phyloP scores from a whole-genome alignment of 2,888 invertebrate genomes.

The Selenia dentaria region DNA sequence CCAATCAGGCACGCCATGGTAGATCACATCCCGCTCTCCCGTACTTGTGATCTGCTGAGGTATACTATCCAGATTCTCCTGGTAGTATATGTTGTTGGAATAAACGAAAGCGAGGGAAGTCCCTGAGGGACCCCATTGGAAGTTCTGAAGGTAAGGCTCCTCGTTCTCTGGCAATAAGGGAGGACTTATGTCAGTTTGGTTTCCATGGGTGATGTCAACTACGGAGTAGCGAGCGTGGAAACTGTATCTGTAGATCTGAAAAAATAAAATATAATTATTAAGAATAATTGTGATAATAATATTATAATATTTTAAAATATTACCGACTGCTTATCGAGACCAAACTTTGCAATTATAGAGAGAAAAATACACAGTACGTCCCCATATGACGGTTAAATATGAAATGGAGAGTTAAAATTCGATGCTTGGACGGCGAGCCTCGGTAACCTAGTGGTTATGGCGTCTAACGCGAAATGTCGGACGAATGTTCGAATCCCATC shows the following conservation, averaged over 20 bases:
- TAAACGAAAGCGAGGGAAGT: conserved; percentile 89
- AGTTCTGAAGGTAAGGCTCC: conserved; percentile 85
- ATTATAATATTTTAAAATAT: too few species aligned
- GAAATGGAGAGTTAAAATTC: too few species aligned
- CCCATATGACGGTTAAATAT: too few species aligned
- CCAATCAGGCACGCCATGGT: conserved; percentile 97
- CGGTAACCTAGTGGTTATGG: too few species aligned
- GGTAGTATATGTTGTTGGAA: conserved; percentile 91
- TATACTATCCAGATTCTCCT: conserved; percentile 71
- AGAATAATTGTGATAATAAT: too few species aligned
- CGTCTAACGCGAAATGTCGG: too few species aligned
- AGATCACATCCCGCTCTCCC: conserved; percentile 86
- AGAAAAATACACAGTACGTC: too few species aligned
- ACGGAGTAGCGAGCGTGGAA: conserved; percentile 90
- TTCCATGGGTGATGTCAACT: conserved; percentile 85
- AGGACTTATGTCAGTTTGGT: conserved; percentile 54
- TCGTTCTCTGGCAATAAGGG: conserved; percentile 54
- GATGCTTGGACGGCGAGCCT: too few species aligned
- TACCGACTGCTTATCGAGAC: too few species aligned
- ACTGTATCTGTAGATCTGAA: conserved; percentile 91
- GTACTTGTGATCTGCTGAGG: conserved; percentile 86
- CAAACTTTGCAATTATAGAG: too few species aligned
- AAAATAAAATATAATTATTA: conserved; percentile 17
- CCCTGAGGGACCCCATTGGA: conserved; percentile 91
- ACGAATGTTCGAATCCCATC: too few species aligned